phyloP scores from a whole-genome alignment of 2,888 invertebrate genomes.

The Hartigia nigra region DNA sequence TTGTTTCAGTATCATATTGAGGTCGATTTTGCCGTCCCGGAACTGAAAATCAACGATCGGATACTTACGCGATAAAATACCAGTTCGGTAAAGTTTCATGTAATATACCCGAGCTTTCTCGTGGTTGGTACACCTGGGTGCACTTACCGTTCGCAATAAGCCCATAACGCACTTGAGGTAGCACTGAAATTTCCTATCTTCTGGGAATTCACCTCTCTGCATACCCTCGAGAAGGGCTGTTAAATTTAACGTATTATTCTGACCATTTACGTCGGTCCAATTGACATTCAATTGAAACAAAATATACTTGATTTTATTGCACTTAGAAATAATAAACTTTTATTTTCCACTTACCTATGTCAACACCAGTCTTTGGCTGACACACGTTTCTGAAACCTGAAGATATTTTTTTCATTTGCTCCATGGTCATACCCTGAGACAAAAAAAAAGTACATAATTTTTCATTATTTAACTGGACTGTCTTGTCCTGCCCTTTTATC shows the following conservation, averaged over 20 bases:
- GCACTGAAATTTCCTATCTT: constrained; percentile 62
- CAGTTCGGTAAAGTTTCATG: neutral
- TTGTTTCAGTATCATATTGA: constrained; percentile 68
- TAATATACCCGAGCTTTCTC: neutral
- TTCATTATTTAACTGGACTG: neutral
- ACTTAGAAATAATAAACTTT: constrained; percentile 26
- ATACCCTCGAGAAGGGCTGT: constrained; percentile 37
- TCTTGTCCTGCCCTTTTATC: neutral
- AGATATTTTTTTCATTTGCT: constrained; percentile 73
- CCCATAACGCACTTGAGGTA: constrained; percentile 69
- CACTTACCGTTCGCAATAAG: constrained; percentile 68
- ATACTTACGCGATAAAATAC: neutral
- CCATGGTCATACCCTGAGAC: constrained; percentile 59
- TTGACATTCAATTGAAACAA: neutral
- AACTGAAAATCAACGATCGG: constrained; percentile 52
- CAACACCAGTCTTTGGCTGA: constrained; percentile 72
- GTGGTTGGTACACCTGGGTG: neutral
- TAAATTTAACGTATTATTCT: constrained; percentile 46
- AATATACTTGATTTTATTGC: neutral
- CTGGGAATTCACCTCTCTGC: constrained; percentile 41
- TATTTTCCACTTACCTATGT: constrained; percentile 67
- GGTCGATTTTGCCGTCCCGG: constrained; percentile 69
- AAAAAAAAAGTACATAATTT: neutral
- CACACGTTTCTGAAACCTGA: constrained; percentile 75
- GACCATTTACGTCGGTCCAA: neutral